Conservation (phyloP, 2,888 invertebrate genomes). For the Drosophila multiciliata region DNA sequence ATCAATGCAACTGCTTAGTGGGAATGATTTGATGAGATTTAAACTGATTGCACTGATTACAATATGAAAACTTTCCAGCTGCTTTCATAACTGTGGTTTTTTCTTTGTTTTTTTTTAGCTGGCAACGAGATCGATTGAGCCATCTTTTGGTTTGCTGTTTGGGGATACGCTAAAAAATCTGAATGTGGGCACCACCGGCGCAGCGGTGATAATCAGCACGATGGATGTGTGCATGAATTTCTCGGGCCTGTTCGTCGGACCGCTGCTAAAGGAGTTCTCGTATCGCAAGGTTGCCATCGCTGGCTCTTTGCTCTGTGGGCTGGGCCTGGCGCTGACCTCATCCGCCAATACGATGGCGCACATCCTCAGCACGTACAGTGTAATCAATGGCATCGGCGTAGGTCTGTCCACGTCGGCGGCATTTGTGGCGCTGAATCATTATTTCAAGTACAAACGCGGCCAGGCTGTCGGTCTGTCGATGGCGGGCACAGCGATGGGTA, state of each 20-base stretch:
- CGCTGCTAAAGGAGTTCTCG: conserved; percentile 90
- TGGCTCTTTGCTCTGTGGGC: conserved; percentile 88
- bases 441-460: conserved; percentile 91
- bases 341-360: conserved; percentile 90
- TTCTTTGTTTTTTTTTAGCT: conserved; percentile 85
- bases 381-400: conserved; percentile 91
- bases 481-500: conserved; percentile 92
- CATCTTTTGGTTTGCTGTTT: conserved; percentile 92
- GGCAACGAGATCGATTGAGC: conserved; percentile 92
- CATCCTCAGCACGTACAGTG: conserved; percentile 90
- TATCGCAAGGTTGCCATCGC: conserved; percentile 90
- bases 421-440: conserved; percentile 92
- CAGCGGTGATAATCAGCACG: conserved; percentile 91
- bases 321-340: conserved; percentile 89
- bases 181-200: conserved; percentile 90
- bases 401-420: conserved; percentile 91
- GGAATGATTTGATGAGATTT: not conserved
- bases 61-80: not conserved
- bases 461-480: conserved; percentile 92
- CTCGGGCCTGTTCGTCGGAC: conserved; percentile 91
- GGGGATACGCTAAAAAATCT: conserved; percentile 89
- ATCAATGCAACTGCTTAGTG: not conserved
- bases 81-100: not conserved
- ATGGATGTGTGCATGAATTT: conserved; percentile 92
- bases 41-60: not conserved